Evolutionary conservation across 2,888 invertebrate genomes (phyloP), one percentile per base, ranked within the genome.

Genomic region (Volucella inflata): DNA sequence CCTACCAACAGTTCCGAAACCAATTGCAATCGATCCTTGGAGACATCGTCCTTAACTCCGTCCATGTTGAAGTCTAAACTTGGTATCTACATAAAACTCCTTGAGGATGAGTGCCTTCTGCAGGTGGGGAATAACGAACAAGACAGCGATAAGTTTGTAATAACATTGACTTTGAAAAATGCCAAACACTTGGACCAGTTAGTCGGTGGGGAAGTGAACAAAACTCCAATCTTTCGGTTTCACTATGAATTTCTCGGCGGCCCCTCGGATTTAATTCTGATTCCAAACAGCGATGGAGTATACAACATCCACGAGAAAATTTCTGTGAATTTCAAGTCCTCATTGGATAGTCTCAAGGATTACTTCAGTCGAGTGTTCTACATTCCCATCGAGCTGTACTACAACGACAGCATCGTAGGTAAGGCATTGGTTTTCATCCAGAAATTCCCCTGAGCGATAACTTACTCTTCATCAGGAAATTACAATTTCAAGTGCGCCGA

Each of bases 301-400:
- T 91, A 91, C 87, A 72, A 87, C 0, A 89, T 93, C 0, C 91
- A 93, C 88, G 93, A 94, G 79, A 93, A 93, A 87, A 90, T 93
- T 8, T 90, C 92, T 2, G 88, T 94, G 38, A 91, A 91, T 62
- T 92, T 94, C 80, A 91, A 93, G 88, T 93, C 93, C 10, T 93
- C 93, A 0, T 84, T 93, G 10, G 85, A 87, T 21, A 90, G 91
- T 42, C 88, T 94, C 21, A 90, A 90, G 12, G 89, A 91, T 30
- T 94, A 93, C 87, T 92, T 93, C 40, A 89, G 91, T 48, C 89
- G 90, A 0, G 91, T 93, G 30, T 92, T 94, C 57, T 91, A 92
- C 83, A 89, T 93, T 46, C 90, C 92, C 1, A 89, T 94, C n/a
- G 91, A 90, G 71, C 89, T 94, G 48, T 93, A 92, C 87, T 88